Evolutionary conservation across 2,888 invertebrate genomes (phyloP), one percentile per base, ranked within the genome.

Genomic region (Scaptomyza reducta): DNA sequence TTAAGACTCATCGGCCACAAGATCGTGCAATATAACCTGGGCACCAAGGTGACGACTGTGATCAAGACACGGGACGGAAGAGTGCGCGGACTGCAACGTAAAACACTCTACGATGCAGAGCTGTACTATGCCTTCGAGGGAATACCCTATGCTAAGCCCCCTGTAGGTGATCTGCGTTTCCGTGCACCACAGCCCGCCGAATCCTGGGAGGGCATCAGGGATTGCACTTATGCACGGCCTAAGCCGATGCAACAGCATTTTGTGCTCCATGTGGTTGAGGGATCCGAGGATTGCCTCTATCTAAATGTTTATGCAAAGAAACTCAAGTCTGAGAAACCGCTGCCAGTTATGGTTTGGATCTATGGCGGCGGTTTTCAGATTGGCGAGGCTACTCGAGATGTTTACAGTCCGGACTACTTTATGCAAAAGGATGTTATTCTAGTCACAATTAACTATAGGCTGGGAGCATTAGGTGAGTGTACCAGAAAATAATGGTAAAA

Each of bases 241-340:
- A 70, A 87, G 46, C 90, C 90, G 29, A 62, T 89, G 29, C 91
- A 92, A 49, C 75, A 73, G 16, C 85, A 90, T 63, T 53, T 87
- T 3, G 68, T 90, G 1, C 65, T 85, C 27, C 75, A 89, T 41
- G 84, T 90, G 41, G 68, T 89, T 18, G 87, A 92, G 33, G 93
- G 93, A 4, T 84, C 89, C 11, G 93, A 93, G 64, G 93, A 93
- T 73, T 93, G 93, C 68, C 81, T 93, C 13, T 92, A 92, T 74
- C 77, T 93, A 1, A 93, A 93, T 80, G 91, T 93, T 2, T 91
- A 85, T 46, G 71, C 89, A 2, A 90, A 84, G 55, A 76, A 70
- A 1, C 84, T 91, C 54, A 77, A 57, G 70, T 86, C 87, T 0
- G 67, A 77, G 0, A 78, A 75, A 11, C 84, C 77, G 1, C 46